Conservation (phyloP, 2,113 vertebrate genomes). For the Vicugna pacos region DNA sequence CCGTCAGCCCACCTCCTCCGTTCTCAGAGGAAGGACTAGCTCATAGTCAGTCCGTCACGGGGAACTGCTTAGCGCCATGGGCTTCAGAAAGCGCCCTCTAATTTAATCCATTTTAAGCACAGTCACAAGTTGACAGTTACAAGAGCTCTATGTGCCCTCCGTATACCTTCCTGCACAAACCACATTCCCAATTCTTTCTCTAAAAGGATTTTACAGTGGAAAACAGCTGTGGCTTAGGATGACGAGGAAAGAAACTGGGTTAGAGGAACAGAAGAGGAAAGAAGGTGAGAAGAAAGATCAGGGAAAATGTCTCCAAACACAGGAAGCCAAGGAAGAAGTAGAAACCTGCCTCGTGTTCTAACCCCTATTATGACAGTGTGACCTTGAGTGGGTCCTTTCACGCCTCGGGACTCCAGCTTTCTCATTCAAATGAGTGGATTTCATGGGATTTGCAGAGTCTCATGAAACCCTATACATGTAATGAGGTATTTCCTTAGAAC, state of each 20-base stretch:
- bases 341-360: not conserved
- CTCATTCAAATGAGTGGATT: not conserved
- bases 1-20: not conserved
- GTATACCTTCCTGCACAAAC: not conserved
- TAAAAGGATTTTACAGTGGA: not conserved
- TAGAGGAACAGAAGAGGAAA: not conserved
- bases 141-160: not conserved
- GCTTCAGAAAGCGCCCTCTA: not conserved
- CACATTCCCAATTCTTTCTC: not conserved
- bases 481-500: conserved; percentile 22
- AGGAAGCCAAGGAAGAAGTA: not conserved
- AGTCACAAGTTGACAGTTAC: not conserved
- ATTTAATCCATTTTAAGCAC: not conserved
- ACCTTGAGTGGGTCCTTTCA: not conserved
- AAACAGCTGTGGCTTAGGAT: conserved; percentile 21
- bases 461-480: not conserved
- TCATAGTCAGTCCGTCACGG: not conserved
- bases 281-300: not conserved
- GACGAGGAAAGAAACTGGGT: not conserved
- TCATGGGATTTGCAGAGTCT: not conserved
- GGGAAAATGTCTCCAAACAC: not conserved
- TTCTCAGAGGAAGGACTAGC: not conserved
- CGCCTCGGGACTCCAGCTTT: not conserved
- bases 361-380: not conserved
- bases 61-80: not conserved